These are phyloP conservation scores for Drosophila dives DNA, from an alignment of 2,888 invertebrate genomes.

Conservation along the genomic window DNA sequence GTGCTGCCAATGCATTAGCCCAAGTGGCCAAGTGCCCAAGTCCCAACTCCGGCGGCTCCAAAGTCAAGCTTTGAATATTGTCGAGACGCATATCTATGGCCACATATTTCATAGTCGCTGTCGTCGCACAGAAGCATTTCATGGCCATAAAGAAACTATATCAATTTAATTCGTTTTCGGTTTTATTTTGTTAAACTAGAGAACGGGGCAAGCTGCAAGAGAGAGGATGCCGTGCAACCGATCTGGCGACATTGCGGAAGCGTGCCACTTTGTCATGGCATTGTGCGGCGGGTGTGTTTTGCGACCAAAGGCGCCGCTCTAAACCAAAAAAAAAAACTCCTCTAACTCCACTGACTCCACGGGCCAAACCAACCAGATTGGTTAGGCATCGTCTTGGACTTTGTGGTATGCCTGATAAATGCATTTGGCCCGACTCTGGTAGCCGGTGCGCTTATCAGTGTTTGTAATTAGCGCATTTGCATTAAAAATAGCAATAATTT, in stretches of 20 bases:
- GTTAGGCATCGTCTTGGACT: constrained; percentile 11
- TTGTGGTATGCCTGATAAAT: constrained; percentile 71
- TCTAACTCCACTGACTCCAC: constrained; percentile 5
- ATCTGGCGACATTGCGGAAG: constrained; percentile 77
- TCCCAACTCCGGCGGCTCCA: constrained; percentile 14
- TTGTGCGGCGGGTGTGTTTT: constrained; percentile 74
- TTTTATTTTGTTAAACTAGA: constrained; percentile 42
- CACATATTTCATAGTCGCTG: constrained; percentile 74
- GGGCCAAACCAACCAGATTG: constrained; percentile 11
- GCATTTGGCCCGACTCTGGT: constrained; percentile 43
- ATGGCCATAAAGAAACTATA: constrained; percentile 79
- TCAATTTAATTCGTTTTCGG: constrained; percentile 76
- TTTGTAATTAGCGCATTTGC: constrained; percentile 82
- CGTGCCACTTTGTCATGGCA: constrained; percentile 77
- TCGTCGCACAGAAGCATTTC: constrained; percentile 74
- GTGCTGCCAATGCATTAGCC: constrained; percentile 78
- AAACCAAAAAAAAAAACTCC: background rate
- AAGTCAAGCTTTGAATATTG: constrained; percentile 21
- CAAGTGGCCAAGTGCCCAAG: constrained; percentile 14
- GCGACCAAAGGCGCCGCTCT: constrained; percentile 71
- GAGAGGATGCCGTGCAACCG: constrained; percentile 11
- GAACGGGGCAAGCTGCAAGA: background rate
- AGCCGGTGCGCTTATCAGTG: constrained; percentile 69
- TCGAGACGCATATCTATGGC: constrained; percentile 64
- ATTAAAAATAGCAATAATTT: constrained; percentile 81